These are phyloP conservation scores for Bathynomus jamesi DNA, from an alignment of 1,140 invertebrate genomes.

Conservation along the genomic window DNA sequence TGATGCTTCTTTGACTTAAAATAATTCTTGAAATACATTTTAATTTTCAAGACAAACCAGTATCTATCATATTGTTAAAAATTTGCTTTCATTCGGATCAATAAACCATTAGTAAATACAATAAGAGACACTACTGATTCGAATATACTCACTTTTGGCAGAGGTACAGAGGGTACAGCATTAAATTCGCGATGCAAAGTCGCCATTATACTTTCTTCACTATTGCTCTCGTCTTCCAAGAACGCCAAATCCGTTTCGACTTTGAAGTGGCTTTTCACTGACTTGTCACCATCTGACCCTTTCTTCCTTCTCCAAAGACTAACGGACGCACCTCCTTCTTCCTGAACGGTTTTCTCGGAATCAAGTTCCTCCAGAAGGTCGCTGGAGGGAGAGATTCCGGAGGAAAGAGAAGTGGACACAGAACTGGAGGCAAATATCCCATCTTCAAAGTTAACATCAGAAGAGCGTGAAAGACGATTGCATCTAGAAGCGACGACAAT, in stretches of 20 bases:
- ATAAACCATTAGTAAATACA: no score
- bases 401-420: not conserved
- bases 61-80: no score
- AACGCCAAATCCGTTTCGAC: no score
- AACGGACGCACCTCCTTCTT: not conserved
- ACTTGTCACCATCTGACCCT: no score
- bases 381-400: not conserved
- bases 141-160: not conserved
- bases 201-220: not conserved
- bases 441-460: not conserved
- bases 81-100: no score
- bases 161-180: not conserved
- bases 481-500: not conserved
- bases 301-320: not conserved
- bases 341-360: not conserved
- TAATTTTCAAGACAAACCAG: no score
- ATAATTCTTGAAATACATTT: no score
- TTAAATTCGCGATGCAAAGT: not conserved
- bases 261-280: no score
- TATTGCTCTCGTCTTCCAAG: not conserved
- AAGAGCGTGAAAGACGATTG: not conserved
- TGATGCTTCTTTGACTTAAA: no score
- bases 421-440: not conserved
- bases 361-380: not conserved
- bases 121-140: no score